A percentile compares a stretch with the other conserved stretches of the same genome.
Evolutionary conservation across 1,140 invertebrate genomes (phyloP).

Genomic region (Mizuhopecten yessoensis): DNA sequence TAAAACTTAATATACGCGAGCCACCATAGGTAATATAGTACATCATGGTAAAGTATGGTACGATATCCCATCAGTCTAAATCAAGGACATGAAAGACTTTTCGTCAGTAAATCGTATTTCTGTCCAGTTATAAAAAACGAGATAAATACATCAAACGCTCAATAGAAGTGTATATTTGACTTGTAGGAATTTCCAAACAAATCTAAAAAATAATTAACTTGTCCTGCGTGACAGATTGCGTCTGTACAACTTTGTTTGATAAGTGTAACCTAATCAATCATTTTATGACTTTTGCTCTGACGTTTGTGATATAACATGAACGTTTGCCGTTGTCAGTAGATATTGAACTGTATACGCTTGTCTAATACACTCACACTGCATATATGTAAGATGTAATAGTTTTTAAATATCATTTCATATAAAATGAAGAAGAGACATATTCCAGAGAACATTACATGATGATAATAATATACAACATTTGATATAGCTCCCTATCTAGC

Average conservation of each 20-base stretch:
- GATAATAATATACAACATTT: too few species aligned
- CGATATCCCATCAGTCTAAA: neutral
- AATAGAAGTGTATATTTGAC: neutral
- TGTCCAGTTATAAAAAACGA: neutral
- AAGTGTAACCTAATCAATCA: neutral
- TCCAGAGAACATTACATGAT: too few species aligned
- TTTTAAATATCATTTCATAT: too few species aligned
- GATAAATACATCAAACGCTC: neutral
- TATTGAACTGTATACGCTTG: too few species aligned
- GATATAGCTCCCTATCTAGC: too few species aligned
- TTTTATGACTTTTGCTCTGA: neutral
- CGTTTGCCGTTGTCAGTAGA: too few species aligned
- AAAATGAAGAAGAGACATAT: too few species aligned
- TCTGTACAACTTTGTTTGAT: neutral
- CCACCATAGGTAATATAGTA: too few species aligned
- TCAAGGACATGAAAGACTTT: neutral
- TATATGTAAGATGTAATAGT: too few species aligned
- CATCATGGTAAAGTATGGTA: too few species aligned
- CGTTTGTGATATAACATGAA: neutral
- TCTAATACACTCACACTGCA: too few species aligned
- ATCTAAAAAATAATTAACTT: slow-evolving; percentile 2
- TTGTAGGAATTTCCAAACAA: neutral
- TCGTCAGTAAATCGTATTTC: neutral
- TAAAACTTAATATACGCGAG: too few species aligned
- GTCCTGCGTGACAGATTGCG: neutral